Base-by-base conservation (phyloP, 1,140 invertebrate species). In the Onthophagus taurus region DNA sequence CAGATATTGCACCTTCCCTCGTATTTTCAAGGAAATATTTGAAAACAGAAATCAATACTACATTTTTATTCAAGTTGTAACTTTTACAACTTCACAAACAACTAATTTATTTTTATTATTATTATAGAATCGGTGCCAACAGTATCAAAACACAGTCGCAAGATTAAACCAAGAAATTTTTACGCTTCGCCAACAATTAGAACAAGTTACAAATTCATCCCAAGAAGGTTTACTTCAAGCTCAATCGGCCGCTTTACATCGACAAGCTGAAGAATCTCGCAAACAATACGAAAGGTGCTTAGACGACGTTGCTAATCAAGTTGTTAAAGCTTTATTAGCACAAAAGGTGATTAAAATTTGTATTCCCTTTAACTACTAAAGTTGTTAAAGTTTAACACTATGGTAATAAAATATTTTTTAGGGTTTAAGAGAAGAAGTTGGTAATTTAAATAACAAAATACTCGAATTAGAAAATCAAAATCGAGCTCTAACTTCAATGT, bases 241-340 rank as follows among this genome's bases (percentile, higher is more conserved):
- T 61, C 51, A 66, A 61, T 45, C 67, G 53, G 41, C 55, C 59
- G 55, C 68, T 55, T 26, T 67, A 53, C 35, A 64, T 54, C 41
- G 45, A 76, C 76, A 63, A 57, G 78, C 56, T 50, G 81, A 54
- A 66, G 78, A 66, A 68, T 74, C 66, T 54, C 83, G 68, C 71
- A 81, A 72, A 44, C 79, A 83, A 52, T 85, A 84, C 59, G 83
- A 85, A 60, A 72, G 76, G 49, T 85, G 81, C 57, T 62, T 85
- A 23, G 83, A 85, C 61, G 81, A 85, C 60, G 81, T 85, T 13
- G 81, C 82, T 43, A 82, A 82, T 63, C 80, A 85, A 61, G 81
- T 86, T 49, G 84, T 89, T 30, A 76, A 83, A 51, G 85, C 85
- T 16, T 69, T 89, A 24, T 74, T 89, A 42, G 78, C 81, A 14